These are phyloP conservation scores for Horisme vitalbata DNA, from an alignment of 2,888 invertebrate species.

Conservation along the genomic window DNA sequence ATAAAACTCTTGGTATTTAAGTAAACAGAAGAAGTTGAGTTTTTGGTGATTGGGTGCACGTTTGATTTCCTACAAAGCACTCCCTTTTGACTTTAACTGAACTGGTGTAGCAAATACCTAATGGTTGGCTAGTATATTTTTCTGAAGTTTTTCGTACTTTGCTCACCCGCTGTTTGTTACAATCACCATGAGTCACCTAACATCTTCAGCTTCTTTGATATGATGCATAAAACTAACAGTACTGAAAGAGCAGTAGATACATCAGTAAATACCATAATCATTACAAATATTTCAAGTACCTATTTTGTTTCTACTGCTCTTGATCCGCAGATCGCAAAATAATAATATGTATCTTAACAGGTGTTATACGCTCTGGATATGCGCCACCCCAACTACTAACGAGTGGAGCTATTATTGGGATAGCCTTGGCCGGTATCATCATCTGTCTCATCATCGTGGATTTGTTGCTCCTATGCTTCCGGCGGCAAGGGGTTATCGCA, in stretches of 20 bases:
- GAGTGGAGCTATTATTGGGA: conserved; percentile 91
- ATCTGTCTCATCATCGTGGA: conserved; percentile 93
- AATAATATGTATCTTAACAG: conserved; percentile 54
- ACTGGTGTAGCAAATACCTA: conserved; percentile 66
- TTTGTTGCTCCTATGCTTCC: conserved; percentile 89
- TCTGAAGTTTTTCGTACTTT: conserved; percentile 11
- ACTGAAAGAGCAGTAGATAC: conserved; percentile 65
- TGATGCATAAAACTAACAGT: conserved; percentile 73
- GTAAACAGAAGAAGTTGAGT: conserved; percentile 32
- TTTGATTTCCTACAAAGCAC: conserved; percentile 75
- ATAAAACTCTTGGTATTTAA: conserved; percentile 39
- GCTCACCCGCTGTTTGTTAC: conserved; percentile 56
- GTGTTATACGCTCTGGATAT: conserved; percentile 73
- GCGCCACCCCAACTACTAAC: conserved; percentile 83
- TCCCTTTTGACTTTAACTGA: conserved; percentile 56
- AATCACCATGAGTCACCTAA: conserved; percentile 71
- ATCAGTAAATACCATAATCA: conserved; percentile 30
- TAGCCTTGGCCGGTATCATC: conserved; percentile 91
- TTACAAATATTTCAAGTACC: conserved; percentile 20
- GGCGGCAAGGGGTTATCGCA: conserved; percentile 87
- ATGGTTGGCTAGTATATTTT: conserved; percentile 10
- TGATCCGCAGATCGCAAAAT: conserved; percentile 23
- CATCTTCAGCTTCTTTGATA: conserved; percentile 69
- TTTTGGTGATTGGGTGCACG: conserved; percentile 79
- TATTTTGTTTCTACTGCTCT: conserved; percentile 64